Percentiles rank a stretch among this genome's conserved stretches.
These are phyloP conservation scores for Ataeniobius toweri DNA, from an alignment of 2,797 vertebrate genomes.

Conservation along the genomic window DNA sequence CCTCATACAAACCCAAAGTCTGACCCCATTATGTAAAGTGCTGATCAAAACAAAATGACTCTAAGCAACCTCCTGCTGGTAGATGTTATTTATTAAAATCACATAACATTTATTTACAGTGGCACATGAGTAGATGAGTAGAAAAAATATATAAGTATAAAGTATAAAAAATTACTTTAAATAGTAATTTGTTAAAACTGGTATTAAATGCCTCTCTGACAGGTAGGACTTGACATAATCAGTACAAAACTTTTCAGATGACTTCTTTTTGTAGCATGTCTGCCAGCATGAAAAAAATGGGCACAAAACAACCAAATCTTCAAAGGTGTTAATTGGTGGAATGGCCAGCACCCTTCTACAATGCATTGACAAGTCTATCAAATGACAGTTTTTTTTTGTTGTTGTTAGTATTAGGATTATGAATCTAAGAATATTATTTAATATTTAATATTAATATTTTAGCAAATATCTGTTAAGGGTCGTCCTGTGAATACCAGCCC, in stretches of 20 bases:
- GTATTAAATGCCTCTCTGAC: not conserved
- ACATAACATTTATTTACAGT: not conserved
- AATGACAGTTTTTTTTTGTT: not conserved
- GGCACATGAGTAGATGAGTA: not conserved
- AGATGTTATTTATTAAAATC: not conserved
- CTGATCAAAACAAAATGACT: no score
- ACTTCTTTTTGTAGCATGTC: not conserved
- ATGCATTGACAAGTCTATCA: not conserved
- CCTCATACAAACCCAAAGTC: not conserved
- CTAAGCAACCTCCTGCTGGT: not conserved
- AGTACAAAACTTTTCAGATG: not conserved
- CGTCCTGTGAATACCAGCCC: no score
- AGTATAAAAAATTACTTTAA: not conserved
- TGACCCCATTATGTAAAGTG: not conserved
- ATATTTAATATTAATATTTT: no score
- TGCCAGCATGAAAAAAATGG: not conserved
- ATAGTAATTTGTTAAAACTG: not conserved
- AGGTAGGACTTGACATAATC: not conserved
- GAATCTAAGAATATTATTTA: no score
- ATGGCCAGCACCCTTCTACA: not conserved
- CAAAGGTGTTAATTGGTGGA: not conserved
- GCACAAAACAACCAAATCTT: not conserved
- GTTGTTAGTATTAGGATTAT: not conserved
- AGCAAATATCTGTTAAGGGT: no score
- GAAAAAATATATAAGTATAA: not conserved